phyloP scores from a whole-genome alignment of 2,113 vertebrate genomes.

The Elaphurus davidianus region DNA sequence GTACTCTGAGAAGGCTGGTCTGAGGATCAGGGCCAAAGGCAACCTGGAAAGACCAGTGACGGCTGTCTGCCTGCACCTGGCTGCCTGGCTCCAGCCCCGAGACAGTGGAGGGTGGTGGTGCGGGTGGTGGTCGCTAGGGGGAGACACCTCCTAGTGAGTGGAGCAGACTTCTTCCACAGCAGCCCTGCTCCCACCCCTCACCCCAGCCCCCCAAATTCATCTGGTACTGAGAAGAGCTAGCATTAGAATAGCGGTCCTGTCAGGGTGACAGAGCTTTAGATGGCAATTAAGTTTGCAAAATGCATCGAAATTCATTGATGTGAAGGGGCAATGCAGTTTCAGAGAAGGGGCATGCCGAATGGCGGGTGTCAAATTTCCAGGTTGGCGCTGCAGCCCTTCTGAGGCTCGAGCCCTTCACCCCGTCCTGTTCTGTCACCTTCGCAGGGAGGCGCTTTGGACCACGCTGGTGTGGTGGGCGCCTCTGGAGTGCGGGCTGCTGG shows the following conservation, averaged over 20 bases:
- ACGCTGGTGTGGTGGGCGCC: neutral
- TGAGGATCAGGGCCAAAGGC: neutral
- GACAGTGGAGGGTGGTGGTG: neutral
- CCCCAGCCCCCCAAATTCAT: neutral
- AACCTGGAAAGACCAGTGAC: neutral
- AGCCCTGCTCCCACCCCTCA: neutral
- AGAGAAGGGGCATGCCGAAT: neutral
- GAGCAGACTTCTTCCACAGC: neutral
- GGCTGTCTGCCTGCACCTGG: neutral
- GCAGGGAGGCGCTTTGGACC: neutral
- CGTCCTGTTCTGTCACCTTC: neutral
- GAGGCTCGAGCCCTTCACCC: fast-evolving
- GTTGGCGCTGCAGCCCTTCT: neutral
- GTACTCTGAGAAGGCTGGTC: neutral
- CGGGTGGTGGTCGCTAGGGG: neutral
- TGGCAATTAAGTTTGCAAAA: neutral
- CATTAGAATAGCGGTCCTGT: neutral
- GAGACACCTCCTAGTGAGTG: neutral
- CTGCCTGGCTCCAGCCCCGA: neutral
- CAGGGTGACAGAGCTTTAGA: fast-evolving
- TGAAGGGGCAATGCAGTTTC: fast-evolving
- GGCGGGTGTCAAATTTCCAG: fast-evolving
- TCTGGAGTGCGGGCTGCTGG: neutral
- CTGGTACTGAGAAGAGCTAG: neutral
- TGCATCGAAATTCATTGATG: fast-evolving